Evolutionary conservation across 2,113 vertebrate genomes (phyloP), one percentile per base, ranked within the genome.

Genomic region (Drymodes brunneopygia): DNA sequence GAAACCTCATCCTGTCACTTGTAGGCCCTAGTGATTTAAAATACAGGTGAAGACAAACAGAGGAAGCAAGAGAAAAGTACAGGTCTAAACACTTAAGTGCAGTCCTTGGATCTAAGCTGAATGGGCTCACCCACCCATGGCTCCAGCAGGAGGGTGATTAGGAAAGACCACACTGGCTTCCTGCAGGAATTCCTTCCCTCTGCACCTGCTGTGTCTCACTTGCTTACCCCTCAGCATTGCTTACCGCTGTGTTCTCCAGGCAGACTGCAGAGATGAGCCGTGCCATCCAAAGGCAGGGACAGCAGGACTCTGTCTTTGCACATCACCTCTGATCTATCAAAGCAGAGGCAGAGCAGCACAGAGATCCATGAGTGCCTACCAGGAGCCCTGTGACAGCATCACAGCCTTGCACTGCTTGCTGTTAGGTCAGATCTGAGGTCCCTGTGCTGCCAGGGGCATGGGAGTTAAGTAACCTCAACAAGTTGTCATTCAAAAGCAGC

Each of bases 291-390:
- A 27, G 98, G 98, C 19, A 95, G 98, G 7, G 97, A 98, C 60
- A 99, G 97, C 71, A 98, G 91, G 94, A 97, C 81, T 86, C 95
- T 96, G 69, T 98, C 97, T 92, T 94, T 96, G 92, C 98, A 97
- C 86, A 97, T 95, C 88, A 98, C 88, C 85, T 98, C 97, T 91
- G 98, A 81, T 60, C 98, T 98, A 72, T 64, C 95, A 71, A 91
- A 58, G 48, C 36, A 72, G 57, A 70, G 64, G 27, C 45, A 67
- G 62, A 88, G 9, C 3, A 24, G 54, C n/a, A 27, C 0, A 7
- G 6, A 27, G 36, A 15, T 8, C 16, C 25, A 7, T 21, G 11
- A 14, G 15, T 3, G 3, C 31, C 77, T 36, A 2, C 14, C 17
- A 40, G 58, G n/a, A 60, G 40, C 24, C 8, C n/a, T 35, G 44